These are phyloP conservation scores for Ochotona princeps DNA, from an alignment of 2,113 vertebrate species.

Conservation along the genomic window DNA sequence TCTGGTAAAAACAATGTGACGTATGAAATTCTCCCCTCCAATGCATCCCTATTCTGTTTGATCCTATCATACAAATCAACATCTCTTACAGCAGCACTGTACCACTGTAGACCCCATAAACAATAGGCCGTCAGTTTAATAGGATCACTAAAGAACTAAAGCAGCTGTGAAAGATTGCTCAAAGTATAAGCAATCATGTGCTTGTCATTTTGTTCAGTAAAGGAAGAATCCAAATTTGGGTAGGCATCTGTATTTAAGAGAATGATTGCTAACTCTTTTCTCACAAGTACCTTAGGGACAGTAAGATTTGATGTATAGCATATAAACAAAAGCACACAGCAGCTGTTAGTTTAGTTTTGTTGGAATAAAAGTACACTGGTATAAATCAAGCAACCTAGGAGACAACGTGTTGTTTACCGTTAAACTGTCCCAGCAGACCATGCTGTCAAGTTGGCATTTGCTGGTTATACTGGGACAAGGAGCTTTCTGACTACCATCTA, in stretches of 20 bases:
- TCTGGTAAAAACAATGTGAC: constrained; percentile 75
- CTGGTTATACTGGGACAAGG: constrained; percentile 15
- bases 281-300: constrained; percentile 88
- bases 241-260: constrained; percentile 93
- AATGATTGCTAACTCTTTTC: constrained; percentile 90
- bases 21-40: constrained; percentile 57
- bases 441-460: neutral
- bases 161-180: constrained; percentile 92
- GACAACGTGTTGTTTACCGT: constrained; percentile 43
- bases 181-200: constrained; percentile 92
- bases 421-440: constrained; percentile 61
- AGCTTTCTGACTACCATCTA: neutral
- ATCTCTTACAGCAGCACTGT: constrained; percentile 82
- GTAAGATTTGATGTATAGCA: constrained; percentile 86
- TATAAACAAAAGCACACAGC: constrained; percentile 88
- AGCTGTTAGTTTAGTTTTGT: constrained; percentile 88
- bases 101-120: constrained; percentile 86
- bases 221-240: constrained; percentile 89
- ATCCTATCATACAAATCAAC: constrained; percentile 82
- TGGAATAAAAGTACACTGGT: constrained; percentile 79
- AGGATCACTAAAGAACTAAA: constrained; percentile 88
- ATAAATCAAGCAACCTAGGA: constrained; percentile 67
- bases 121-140: constrained; percentile 89
- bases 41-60: constrained; percentile 79
- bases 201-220: constrained; percentile 93